Evolutionary conservation across 2,888 invertebrate genomes (phyloP).

Genomic region (Aproaerema taeniolella): DNA sequence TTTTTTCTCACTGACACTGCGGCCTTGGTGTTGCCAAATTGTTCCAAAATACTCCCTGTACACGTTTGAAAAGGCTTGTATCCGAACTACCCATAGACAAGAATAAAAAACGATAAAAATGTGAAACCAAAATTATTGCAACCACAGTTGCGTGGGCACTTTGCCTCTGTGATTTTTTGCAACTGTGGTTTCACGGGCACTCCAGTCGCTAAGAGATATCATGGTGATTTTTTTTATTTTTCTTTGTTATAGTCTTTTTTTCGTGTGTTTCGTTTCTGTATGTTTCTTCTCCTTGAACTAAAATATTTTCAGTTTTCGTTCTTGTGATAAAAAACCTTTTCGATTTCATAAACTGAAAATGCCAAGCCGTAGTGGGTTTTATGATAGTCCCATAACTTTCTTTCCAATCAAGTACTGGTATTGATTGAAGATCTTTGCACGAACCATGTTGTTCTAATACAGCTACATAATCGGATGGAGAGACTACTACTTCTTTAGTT

Average conservation of each 20-base stretch:
- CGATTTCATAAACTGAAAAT: constrained; percentile 19
- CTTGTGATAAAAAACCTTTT: constrained; percentile 14
- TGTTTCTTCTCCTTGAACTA: constrained; percentile 17
- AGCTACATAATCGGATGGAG: constrained; percentile 6
- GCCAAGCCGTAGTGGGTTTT: constrained; percentile 18
- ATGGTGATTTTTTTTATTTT: constrained; percentile 19
- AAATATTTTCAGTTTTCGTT: constrained; percentile 19
- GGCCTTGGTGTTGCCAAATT: no score
- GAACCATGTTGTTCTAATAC: constrained; percentile 16
- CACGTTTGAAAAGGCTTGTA: no score
- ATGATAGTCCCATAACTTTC: constrained; percentile 11
- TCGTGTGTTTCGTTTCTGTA: constrained; percentile 14
- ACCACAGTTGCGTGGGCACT: no score
- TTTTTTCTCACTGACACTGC: no score
- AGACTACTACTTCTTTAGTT: constrained; percentile 9
- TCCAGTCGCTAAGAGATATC: no score
- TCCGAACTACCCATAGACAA: no score
- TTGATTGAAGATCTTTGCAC: constrained; percentile 11
- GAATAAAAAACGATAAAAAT: no score
- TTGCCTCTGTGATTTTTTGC: no score
- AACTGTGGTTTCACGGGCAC: no score
- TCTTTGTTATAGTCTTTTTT: constrained; percentile 16
- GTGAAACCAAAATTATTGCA: no score
- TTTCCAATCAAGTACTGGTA: constrained; percentile 21
- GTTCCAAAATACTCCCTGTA: no score